Percentiles rank a stretch among this genome's conserved stretches.
These are phyloP conservation scores for Aythya baeri DNA, from an alignment of 2,113 vertebrate species.

Conservation along the genomic window DNA sequence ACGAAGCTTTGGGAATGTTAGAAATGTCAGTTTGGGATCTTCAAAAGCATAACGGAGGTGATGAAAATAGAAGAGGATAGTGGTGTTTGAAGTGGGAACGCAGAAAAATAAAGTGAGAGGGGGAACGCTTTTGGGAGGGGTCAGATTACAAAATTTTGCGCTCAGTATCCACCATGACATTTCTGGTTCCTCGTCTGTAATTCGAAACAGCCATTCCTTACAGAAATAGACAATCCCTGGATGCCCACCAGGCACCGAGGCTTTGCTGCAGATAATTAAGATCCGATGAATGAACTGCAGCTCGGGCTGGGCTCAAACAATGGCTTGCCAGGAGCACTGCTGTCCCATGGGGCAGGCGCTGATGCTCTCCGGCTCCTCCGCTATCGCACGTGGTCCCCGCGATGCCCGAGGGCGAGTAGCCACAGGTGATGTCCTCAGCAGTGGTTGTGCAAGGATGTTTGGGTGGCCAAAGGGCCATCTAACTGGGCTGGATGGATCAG, in stretches of 20 bases:
- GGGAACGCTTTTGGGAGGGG: not conserved
- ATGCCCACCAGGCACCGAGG: slow-evolving; percentile 31
- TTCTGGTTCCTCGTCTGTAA: slow-evolving; percentile 49
- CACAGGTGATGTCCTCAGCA: not conserved
- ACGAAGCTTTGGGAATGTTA: slow-evolving; percentile 44
- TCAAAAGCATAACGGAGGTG: slow-evolving; percentile 44
- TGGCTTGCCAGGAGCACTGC: slow-evolving; percentile 37
- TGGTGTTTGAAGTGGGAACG: slow-evolving; percentile 29
- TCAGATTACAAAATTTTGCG: slow-evolving; percentile 33
- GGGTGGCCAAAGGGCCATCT: not conserved
- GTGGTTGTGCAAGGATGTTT: not conserved
- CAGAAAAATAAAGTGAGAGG: slow-evolving; percentile 34
- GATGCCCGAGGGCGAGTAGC: not conserved
- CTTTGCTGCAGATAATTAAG: slow-evolving; percentile 49
- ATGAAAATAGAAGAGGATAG: not conserved
- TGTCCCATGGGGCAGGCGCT: not conserved
- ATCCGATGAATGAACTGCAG: slow-evolving; percentile 35
- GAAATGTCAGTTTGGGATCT: slow-evolving; percentile 39
- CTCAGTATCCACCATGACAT: slow-evolving; percentile 17
- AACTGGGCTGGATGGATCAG: not conserved
- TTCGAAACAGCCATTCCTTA: slow-evolving; percentile 1
- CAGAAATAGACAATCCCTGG: slow-evolving; percentile 58
- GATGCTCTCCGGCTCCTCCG: slow-evolving; percentile 20
- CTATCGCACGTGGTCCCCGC: not conserved
- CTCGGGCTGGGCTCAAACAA: not conserved